A percentile compares a stretch with the other conserved stretches of the same genome.
These are phyloP conservation scores for Mesochorus sp. DNA, from an alignment of 2,888 invertebrate genomes.

Conservation along the genomic window DNA sequence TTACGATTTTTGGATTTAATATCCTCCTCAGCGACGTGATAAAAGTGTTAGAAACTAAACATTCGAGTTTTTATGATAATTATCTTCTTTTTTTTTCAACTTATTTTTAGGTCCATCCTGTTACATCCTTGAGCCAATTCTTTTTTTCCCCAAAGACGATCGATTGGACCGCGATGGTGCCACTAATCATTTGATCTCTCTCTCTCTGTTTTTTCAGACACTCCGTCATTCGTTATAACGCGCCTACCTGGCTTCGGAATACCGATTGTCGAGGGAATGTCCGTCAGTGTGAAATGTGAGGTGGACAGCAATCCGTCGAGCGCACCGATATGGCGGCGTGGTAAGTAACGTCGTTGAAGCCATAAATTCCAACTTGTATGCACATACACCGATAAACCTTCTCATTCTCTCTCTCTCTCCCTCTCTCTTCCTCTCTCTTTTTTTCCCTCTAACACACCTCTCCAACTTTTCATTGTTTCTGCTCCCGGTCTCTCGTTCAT, in stretches of 20 bases:
- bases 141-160: too few species aligned
- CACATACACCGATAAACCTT: too few species aligned
- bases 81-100: too few species aligned
- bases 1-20: too few species aligned
- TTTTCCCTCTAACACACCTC: constrained; percentile 1
- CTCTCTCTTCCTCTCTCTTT: too few species aligned
- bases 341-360: constrained; percentile 75
- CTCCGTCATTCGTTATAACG: constrained; percentile 95
- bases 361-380: constrained; percentile 33
- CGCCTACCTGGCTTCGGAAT: constrained; percentile 96
- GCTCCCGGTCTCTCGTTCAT: constrained; percentile 63
- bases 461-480: constrained; percentile 32
- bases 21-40: too few species aligned
- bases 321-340: constrained; percentile 91
- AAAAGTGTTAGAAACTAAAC: too few species aligned
- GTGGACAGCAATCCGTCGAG: constrained; percentile 96
- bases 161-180: not conserved
- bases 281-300: constrained; percentile 94
- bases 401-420: too few species aligned
- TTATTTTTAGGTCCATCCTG: too few species aligned
- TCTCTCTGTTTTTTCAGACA: constrained; percentile 86
- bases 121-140: too few species aligned
- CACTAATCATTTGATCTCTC: constrained; percentile 31
- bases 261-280: constrained; percentile 93
- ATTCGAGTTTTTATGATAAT: too few species aligned